Conservation (phyloP, 2,797 vertebrate genomes). For the Thaleichthys pacificus region DNA sequence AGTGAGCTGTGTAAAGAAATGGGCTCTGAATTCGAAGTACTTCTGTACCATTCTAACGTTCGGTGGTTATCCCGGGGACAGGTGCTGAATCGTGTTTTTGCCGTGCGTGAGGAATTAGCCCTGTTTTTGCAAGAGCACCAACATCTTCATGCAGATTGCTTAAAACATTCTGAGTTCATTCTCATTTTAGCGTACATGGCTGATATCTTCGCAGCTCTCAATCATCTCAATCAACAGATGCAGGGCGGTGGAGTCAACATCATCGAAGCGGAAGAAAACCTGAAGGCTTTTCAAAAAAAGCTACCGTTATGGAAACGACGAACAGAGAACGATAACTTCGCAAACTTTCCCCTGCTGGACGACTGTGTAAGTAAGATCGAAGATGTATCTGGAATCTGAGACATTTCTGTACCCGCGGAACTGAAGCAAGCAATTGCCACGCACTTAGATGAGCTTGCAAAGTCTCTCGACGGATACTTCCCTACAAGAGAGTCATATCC, state of each 20-base stretch:
- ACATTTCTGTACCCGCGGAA: neutral
- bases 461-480: constrained; percentile 30
- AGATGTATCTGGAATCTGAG: neutral
- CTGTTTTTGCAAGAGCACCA: no score
- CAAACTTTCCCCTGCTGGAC: neutral
- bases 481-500: constrained; percentile 30
- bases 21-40: constrained; percentile 28
- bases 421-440: neutral
- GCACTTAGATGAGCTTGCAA: neutral
- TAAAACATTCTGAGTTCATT: no score
- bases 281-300: no score
- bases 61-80: constrained; percentile 24
- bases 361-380: neutral
- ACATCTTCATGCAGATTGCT: no score
- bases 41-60: constrained; percentile 32
- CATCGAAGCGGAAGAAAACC: no score
- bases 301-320: neutral
- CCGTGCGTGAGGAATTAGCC: no score
- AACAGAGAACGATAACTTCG: neutral
- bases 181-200: no score
- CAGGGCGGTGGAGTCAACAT: no score
- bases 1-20: constrained; percentile 23
- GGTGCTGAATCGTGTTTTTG: no score
- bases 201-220: no score
- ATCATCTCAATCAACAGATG: no score